phyloP scores from a whole-genome alignment of 2,888 invertebrate genomes.

The Pocota personata region DNA sequence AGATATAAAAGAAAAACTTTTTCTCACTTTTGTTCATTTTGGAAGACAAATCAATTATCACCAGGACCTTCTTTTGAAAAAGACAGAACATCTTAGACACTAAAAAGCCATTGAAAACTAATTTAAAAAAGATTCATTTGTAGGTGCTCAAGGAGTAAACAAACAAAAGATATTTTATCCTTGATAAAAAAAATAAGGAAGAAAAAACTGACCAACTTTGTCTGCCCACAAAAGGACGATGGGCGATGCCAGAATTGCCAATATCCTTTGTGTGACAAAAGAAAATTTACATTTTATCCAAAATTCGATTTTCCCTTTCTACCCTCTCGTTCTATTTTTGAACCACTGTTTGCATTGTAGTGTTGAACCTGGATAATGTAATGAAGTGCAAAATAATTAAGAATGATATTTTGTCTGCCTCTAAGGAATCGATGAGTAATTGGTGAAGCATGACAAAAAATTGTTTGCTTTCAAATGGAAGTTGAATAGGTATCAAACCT shows the following conservation, averaged over 20 bases:
- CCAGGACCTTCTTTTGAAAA: not conserved
- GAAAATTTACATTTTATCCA: conserved; percentile 62
- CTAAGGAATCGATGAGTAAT: conserved; percentile 14
- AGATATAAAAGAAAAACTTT: not conserved
- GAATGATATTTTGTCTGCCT: not conserved
- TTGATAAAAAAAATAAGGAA: not conserved
- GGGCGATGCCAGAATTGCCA: conserved; percentile 35
- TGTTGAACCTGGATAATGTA: not conserved
- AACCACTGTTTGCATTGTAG: not conserved
- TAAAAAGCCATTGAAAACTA: conserved; percentile 40
- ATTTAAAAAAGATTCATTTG: conserved; percentile 34
- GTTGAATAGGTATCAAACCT: not conserved
- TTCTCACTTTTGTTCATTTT: conserved; percentile 21
- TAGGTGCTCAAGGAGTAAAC: conserved; percentile 12
- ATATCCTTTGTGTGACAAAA: conserved; percentile 45
- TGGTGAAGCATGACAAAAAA: not conserved
- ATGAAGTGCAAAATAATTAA: not conserved
- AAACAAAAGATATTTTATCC: conserved; percentile 31
- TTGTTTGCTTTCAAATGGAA: too few species aligned
- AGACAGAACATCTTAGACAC: conserved; percentile 1
- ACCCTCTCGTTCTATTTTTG: not conserved
- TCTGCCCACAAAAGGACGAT: not conserved
- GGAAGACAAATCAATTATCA: conserved; percentile 37
- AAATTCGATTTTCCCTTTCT: conserved; percentile 61
- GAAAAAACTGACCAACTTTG: conserved; percentile 18